Evolutionary conservation across 2,888 invertebrate genomes (phyloP).

Genomic region (Seladonia tumulorum): DNA sequence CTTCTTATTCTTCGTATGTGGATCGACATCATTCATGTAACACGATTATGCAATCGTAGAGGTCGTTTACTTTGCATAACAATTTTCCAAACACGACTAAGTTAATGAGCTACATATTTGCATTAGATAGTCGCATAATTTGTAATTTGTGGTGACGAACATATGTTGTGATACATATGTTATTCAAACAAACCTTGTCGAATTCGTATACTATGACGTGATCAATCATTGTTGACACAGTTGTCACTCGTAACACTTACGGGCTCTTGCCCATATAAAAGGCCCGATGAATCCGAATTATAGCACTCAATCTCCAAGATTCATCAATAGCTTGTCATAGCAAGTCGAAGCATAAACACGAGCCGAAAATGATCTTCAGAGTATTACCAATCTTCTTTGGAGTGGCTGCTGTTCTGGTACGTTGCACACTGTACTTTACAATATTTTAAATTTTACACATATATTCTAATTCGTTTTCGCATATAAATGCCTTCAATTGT

Average conservation of each 20-base stretch:
- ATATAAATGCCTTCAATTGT: background rate
- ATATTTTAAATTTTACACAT: background rate
- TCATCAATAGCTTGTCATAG: background rate
- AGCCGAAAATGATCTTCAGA: constrained; percentile 35
- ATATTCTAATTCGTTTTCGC: background rate
- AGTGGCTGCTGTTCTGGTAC: constrained; percentile 40
- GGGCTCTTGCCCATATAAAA: constrained; percentile 41
- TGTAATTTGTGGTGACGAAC: constrained; percentile 17
- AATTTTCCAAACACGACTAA: constrained; percentile 8
- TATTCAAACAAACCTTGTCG: constrained; percentile 10
- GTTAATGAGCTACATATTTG: constrained; percentile 47
- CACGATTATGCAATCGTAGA: background rate
- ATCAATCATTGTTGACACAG: constrained; percentile 46
- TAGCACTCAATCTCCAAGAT: constrained; percentile 8
- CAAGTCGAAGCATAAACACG: background rate
- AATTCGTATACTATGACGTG: background rate
- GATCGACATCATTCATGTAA: too few species aligned
- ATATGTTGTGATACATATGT: constrained; percentile 26
- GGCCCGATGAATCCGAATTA: constrained; percentile 5
- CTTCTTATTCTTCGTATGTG: background rate
- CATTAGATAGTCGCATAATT: constrained; percentile 42
- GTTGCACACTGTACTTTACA: background rate
- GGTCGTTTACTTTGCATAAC: background rate
- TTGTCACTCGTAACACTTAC: constrained; percentile 20
- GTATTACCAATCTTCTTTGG: constrained; percentile 38